Base-by-base conservation (phyloP, 1,140 invertebrate genomes). In the Drosophila aff. region DNA sequence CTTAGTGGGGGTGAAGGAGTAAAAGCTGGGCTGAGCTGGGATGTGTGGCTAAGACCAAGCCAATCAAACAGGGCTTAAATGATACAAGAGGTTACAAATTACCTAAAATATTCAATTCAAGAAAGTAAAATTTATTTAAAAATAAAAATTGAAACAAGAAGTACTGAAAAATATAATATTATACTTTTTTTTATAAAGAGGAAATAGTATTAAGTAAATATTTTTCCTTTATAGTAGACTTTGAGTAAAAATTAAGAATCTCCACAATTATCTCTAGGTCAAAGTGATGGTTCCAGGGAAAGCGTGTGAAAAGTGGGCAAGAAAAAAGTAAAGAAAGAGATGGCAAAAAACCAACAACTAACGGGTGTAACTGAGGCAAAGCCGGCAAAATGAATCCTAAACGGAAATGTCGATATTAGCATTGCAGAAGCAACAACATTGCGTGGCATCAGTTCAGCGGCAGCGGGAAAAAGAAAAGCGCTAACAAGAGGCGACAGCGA, bases 381-480 rank as follows among this genome's bases (percentile, higher is more conserved):
- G 41, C 60, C 67, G 82, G 76, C 84, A 87, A 83, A 87, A 89
- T 87, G 85, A 89, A 89, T 89, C 81, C 84, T 90, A 90, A 89
- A 90, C 84, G 84, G 85, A 89, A 89, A 89, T 89, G 84, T 89
- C 84, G 81, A 89, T 89, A 89, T 89, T 84, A 89, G 84, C 83
- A 89, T 89, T 80, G 83, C 77, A 41, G 72, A 46, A 65, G 68
- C 68, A 76, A 53, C 75, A 78, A 43, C 53, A 49, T 47, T 26
- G 47, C 47, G 47, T 49, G 47, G 47, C 47, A 49, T 49, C 47
- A 49, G 47, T 26, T 16, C 47, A 26, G 47, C 26, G 13, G 26
- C 47, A 63, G 44, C 65, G 49, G 41, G 43, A 21, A 44, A 46
- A 43, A 68, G 40, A 50, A 76, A 63, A 72, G 62, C 76, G 60